A percentile compares a stretch with the other conserved stretches of the same genome.
Evolutionary conservation across 1,140 invertebrate genomes (phyloP).

Genomic region (Mamestra configurata): DNA sequence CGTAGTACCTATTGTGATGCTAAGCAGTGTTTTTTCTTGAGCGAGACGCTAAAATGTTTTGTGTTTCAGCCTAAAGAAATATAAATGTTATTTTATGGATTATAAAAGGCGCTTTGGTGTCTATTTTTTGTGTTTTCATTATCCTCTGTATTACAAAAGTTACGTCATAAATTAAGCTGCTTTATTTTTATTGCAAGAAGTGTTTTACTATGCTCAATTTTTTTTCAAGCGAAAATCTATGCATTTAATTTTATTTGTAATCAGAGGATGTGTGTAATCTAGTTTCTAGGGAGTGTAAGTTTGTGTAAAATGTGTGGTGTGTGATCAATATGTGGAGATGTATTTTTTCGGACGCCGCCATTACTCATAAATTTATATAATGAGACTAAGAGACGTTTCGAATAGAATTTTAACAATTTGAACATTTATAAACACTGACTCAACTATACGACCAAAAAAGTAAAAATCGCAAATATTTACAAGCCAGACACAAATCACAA

Average conservation of each 20-base stretch:
- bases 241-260: neutral
- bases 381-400: slow-evolving; percentile 3
- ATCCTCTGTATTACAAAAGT: slow-evolving; percentile 22
- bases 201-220: too few relatives aligned
- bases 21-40: slow-evolving; percentile 42
- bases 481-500: neutral
- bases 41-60: slow-evolving; percentile 7
- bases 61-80: neutral
- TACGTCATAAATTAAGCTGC: neutral
- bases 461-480: neutral
- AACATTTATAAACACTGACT: neutral
- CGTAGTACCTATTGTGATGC: slow-evolving; percentile 11
- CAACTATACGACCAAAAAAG: neutral
- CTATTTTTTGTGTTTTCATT: slow-evolving; percentile 1
- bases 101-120: neutral
- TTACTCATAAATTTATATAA: slow-evolving; percentile 11
- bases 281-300: neutral
- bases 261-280: slow-evolving; percentile 14
- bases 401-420: neutral
- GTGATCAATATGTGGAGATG: neutral
- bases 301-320: neutral
- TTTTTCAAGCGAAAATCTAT: neutral
- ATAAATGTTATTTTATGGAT: slow-evolving; percentile 11
- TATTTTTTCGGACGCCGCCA: neutral
- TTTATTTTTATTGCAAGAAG: too few relatives aligned